Evolutionary conservation across 2,113 vertebrate species (phyloP).

Genomic region (Onychostruthus taczanowskii): DNA sequence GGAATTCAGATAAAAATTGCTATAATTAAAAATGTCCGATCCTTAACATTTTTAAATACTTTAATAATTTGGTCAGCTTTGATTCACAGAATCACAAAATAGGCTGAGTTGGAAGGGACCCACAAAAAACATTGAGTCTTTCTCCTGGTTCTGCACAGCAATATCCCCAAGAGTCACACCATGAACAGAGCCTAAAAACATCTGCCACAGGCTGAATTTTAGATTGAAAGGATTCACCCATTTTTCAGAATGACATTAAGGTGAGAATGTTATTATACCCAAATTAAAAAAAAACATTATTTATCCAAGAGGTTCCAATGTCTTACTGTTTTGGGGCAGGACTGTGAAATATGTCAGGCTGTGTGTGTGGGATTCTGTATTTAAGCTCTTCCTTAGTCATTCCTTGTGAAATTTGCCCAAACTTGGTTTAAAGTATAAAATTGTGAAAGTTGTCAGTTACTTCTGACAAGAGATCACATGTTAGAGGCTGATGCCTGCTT

Average conservation of each 20-base stretch:
- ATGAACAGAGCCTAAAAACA: neutral
- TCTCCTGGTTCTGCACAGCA: neutral
- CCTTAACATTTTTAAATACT: neutral
- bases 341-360: neutral
- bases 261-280: neutral
- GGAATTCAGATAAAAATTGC: neutral
- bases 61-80: neutral
- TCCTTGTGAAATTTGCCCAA: neutral
- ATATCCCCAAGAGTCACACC: neutral
- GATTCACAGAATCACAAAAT: neutral
- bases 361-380: neutral
- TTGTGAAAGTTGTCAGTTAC: neutral
- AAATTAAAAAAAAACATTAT: neutral
- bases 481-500: neutral
- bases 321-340: neutral
- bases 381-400: neutral
- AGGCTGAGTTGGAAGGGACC: neutral
- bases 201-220: neutral
- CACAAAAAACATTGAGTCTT: neutral
- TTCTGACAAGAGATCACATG: neutral
- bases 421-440: neutral
- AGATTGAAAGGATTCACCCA: neutral
- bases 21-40: neutral
- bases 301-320: neutral
- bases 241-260: neutral